Base-by-base conservation (phyloP, 2,113 vertebrate genomes). In the Chaenogobius annularis region DNA sequence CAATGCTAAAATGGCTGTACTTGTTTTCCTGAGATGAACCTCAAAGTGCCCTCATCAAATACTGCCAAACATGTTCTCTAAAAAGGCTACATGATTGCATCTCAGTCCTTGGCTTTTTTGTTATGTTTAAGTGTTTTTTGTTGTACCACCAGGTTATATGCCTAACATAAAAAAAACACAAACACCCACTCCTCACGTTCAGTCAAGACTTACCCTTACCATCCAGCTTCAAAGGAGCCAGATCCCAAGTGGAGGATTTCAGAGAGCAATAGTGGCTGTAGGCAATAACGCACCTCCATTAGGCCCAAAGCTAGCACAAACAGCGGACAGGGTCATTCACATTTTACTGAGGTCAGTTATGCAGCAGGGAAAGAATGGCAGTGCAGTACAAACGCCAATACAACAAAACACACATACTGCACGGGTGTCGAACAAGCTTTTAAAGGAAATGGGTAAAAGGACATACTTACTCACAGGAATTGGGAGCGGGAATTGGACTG, bases 191-290 rank as follows among this genome's bases (percentile, higher is more conserved):
- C 0, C 15, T 4, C 56, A 56, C 40, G 19, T 31, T 22, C 26
- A 23, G 64, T 69, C 31, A 19, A 76, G 14, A n/a, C 10, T 68
- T 72, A 68, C 8, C 62, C 31, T 58, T 52, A 58, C 55, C 20
- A 47, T 66, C 43, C 64, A 66, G 47, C 40, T 46, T 66, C 43
- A 47, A 62, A 23, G 48, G 50, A 20, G 19, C 22, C 13, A 66
- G 68, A 48, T 61, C 56, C 74, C 67, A 15, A 70, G 17, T 65
- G 56, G 67, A 66, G 35, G 48, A 23, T 52, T 61, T 54, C 35
- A 67, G 35, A 19, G 55, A 7, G 46, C 63, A 20, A 66, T 66
- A 62, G 5, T 3, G 52, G 66, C 72, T 72, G 59, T 19, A 63
- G 66, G 3, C 43, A 19, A 22, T 8, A 69, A 69, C 48, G 31